Base-by-base conservation (phyloP, 2,888 invertebrate genomes). In the Coelinius sp. region DNA sequence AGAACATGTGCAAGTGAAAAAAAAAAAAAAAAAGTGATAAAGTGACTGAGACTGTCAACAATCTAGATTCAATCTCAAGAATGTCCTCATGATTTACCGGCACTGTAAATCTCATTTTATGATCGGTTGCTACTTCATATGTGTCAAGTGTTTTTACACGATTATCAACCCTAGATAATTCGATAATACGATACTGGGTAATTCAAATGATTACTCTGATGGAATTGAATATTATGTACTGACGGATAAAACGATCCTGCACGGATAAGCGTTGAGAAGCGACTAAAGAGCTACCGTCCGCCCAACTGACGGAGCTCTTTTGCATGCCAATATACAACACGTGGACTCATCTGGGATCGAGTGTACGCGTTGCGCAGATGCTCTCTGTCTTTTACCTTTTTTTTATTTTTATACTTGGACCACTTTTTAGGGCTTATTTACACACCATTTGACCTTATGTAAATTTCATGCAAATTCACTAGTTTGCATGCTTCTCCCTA, bases 261-360 rank as follows among this genome's bases (percentile, higher is more conserved):
- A 74, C 76, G 76, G 77, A 69, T 75, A 77, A 76, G 24, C 76
- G 77, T 78, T 78, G 77, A 71, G 73, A 71, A 73, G 73, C 76
- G 78, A 82, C 81, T 81, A 79, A 76, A 64, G 77, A 46, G 62
- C 71, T 62, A 77, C 70, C 68, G 68, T 74, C 35, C 27, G 68
- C 69, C 73, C 63, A n/a, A n/a, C n/a, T 56, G 68, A 73, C 73
- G 74, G 76, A 79, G 80, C 73, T 84, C 82, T 84, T 85, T 86
- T 86, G 85, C 85, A 86, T 85, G 84, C 76, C 83, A 84, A 83
- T 83, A 41, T 63, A 63, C 59, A 70, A 83, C 84, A 83, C 83
- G 83, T 83, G 83, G 83, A 79, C 64, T 83, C 81, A 83, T 83
- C 82, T 76, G 81, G 38, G 35, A 53, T 46, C 35, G 63, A 66